Evolutionary conservation across 2,888 invertebrate species (phyloP), one percentile per base, ranked within the genome.

Genomic region (Vesta saturnalis): DNA sequence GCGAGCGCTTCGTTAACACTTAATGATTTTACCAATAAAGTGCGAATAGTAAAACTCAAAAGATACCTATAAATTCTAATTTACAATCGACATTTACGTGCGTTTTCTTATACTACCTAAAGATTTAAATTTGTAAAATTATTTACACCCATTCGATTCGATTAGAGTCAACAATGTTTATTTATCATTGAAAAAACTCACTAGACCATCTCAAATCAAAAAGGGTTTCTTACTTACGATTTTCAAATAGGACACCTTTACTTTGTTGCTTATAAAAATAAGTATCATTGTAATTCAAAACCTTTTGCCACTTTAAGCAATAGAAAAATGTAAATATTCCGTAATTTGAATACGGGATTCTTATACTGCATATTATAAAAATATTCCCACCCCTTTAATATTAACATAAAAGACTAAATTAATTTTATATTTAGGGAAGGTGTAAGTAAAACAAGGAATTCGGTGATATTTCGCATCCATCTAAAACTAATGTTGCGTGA

Each of bases 211-310:
- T 61, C 68, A 64, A 71, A 71, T 72, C 70, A 69, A 67, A 69
- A 72, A 70, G 73, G 71, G 70, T 73, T 72, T 72, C 60, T 68
- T 60, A 2, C 39, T n/a, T 39, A 58, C 58, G 67, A 57, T 54
- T 58, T 39, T 67, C 67, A 67, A 70, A 69, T 52, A 47, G 68
- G 69, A 78, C 78, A 78, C 78, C 77, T 78, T 76, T 74, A 69
- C 74, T 71, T 78, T 78, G 74, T n/a, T 78, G 64, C 67, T 71
- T 49, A 15, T 57, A 69, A 71, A 71, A 74, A 76, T 76, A 72
- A n/a, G n/a, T n/a, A n/a, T n/a, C 74, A 75, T 76, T 74, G 71
- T 74, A 74, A 15, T 47, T 49, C 22, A 43, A 61, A 61, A 54
- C 58, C 67, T 52, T 62, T 39, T 62, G 39, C 68, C 63, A 68